These are phyloP conservation scores for Imbricaverruca yamaguchii DNA, from an alignment of 2,888 invertebrate species.

Conservation along the genomic window DNA sequence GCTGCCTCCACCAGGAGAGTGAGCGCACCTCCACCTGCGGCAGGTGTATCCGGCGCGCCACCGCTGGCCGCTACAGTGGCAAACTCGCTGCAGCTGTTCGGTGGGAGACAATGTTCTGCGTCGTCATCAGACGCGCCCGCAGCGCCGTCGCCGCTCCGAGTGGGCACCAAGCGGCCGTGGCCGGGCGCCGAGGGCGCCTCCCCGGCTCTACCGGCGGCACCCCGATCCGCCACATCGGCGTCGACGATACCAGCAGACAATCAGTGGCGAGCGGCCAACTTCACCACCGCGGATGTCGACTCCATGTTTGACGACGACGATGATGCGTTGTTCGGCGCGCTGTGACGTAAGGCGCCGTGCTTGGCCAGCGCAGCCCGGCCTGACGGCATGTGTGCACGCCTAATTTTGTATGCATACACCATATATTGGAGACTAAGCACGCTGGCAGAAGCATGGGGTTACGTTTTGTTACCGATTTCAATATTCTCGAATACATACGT, in stretches of 20 bases:
- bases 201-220: neutral
- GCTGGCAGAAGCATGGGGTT: no score
- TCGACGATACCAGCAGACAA: neutral
- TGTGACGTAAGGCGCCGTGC: neutral
- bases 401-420: no score
- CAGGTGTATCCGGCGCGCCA: neutral
- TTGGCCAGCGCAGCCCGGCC: no score
- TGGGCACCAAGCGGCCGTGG: no score
- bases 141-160: no score
- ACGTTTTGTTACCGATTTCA: no score
- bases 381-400: no score
- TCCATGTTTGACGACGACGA: constrained; percentile 1
- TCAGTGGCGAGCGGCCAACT: neutral
- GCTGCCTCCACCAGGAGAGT: neutral
- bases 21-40: neutral
- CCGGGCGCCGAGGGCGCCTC: no score
- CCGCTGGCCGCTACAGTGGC: neutral
- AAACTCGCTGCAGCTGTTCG: neutral
- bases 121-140: no score
- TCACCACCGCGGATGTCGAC: neutral
- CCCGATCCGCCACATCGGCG: neutral
- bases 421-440: no score
- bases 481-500: no score
- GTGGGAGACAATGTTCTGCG: no score
- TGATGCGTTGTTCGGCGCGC: neutral